Evolutionary conservation across 2,888 invertebrate species (phyloP).

Genomic region (Callimorpha dominula): DNA sequence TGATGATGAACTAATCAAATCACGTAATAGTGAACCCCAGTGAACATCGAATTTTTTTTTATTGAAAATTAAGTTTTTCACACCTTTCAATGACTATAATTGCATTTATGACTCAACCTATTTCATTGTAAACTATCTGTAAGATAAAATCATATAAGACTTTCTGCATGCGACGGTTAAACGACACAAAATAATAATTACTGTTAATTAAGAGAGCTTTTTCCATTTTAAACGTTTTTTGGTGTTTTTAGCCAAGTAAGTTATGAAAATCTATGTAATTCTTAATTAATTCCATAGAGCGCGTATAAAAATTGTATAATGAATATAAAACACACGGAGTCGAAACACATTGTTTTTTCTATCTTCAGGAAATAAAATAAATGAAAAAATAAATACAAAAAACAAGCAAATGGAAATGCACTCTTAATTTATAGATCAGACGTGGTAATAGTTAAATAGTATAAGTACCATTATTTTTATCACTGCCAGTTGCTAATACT

Average conservation of each 20-base stretch:
- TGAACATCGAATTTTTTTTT: slow-evolving; percentile 17
- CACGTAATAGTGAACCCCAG: slow-evolving; percentile 8
- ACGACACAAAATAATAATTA: neutral
- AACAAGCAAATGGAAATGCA: neutral
- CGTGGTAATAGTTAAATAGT: neutral
- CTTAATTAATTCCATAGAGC: neutral
- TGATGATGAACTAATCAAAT: neutral
- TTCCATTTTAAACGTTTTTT: neutral
- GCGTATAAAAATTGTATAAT: no score
- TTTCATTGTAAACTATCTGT: slow-evolving; percentile 39
- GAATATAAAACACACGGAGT: no score
- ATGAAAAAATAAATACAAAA: neutral
- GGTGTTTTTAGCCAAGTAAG: neutral
- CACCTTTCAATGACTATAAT: slow-evolving; percentile 42
- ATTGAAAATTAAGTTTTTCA: slow-evolving; percentile 32
- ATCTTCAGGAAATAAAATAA: neutral
- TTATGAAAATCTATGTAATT: neutral
- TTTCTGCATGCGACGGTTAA: slow-evolving; percentile 25
- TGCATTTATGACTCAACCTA: slow-evolving; percentile 48
- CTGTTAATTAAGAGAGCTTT: neutral
- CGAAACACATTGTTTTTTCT: neutral
- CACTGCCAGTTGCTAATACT: slow-evolving; percentile 28
- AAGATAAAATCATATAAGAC: slow-evolving; percentile 22
- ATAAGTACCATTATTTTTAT: neutral
- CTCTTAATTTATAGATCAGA: neutral